Conservation (phyloP, 2,888 invertebrate genomes). For the Tubulanus polymorphus region DNA sequence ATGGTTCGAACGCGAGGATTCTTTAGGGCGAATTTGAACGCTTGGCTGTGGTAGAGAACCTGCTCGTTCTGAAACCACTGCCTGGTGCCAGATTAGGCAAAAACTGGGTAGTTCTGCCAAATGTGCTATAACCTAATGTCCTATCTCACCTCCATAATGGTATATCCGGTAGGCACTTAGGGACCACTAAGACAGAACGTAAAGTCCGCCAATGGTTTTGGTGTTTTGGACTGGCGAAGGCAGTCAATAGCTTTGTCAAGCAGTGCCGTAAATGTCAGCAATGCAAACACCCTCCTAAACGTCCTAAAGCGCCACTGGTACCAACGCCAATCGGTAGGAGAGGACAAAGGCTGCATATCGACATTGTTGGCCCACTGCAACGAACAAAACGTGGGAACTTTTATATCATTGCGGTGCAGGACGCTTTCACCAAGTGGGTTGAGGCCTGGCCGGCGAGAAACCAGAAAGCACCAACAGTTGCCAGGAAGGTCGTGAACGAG, state of each 20-base stretch:
- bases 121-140: not conserved
- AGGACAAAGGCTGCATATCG: not conserved
- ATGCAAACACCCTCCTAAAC: not conserved
- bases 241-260: not conserved
- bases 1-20: no score
- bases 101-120: not conserved
- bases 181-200: no score
- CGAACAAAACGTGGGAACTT: not conserved
- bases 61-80: no score
- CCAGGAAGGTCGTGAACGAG: not conserved
- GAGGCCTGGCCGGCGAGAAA: not conserved
- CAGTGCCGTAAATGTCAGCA: not conserved
- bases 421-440: not conserved
- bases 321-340: not conserved
- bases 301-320: not conserved
- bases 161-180: not conserved
- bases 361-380: not conserved
- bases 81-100: no score
- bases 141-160: not conserved
- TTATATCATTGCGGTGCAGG: not conserved
- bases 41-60: no score
- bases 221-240: not conserved
- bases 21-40: no score
- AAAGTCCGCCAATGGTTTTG: not conserved
- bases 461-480: not conserved